These are phyloP conservation scores for Sminthurides bifidus DNA, from an alignment of 1,140 invertebrate genomes.

Conservation along the genomic window DNA sequence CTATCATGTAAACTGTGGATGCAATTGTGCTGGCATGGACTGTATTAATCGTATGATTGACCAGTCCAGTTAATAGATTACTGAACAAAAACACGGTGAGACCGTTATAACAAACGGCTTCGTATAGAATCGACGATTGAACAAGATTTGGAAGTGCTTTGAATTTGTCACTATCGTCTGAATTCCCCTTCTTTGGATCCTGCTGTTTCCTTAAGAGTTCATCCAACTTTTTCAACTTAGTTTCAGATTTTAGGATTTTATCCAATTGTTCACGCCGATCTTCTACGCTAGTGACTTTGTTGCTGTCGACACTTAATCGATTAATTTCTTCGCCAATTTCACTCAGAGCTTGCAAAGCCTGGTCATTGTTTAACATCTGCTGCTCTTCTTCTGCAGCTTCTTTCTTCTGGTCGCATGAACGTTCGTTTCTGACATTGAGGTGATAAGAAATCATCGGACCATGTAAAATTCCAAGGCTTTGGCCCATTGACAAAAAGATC, in stretches of 20 bases:
- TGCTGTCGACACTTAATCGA: not conserved
- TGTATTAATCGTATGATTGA: constrained; percentile 59
- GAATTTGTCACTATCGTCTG: no score
- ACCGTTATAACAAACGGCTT: constrained; percentile 60
- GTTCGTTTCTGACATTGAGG: not conserved
- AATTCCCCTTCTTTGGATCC: not conserved
- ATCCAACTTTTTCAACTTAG: not conserved
- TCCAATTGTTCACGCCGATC: not conserved
- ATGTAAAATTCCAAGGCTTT: constrained; percentile 21
- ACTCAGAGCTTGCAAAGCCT: not conserved
- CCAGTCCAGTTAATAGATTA: constrained; percentile 64
- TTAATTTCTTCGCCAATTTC: not conserved
- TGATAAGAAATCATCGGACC: constrained; percentile 26
- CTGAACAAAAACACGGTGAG: constrained; percentile 62
- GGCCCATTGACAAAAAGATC: constrained; percentile 7
- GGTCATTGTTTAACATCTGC: not conserved
- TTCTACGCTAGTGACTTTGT: not conserved
- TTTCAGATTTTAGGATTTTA: constrained; percentile 5
- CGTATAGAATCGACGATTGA: constrained; percentile 44
- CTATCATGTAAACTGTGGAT: constrained; percentile 12
- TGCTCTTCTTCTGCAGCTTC: not conserved
- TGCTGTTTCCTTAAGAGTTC: not conserved
- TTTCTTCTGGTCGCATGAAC: not conserved
- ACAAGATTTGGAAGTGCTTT: constrained; percentile 24
- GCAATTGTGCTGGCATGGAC: constrained; percentile 37